Base-by-base conservation (phyloP, 2,888 invertebrate species). In the Notocelia uddmanniana region DNA sequence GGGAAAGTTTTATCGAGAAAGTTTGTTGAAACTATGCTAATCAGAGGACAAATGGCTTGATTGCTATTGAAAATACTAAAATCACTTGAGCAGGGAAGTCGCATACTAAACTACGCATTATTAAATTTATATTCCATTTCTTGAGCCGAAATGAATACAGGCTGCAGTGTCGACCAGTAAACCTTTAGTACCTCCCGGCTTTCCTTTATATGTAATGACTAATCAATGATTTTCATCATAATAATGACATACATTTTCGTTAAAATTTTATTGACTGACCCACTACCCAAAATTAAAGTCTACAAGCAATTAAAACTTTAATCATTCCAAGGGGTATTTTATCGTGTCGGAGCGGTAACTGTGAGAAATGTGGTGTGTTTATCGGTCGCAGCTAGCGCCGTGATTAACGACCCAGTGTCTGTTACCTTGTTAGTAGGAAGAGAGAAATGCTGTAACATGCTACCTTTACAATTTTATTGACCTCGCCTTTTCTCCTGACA, bases 401-500 rank as follows among this genome's bases (percentile, higher is more conserved):
- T 67, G 70, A 66, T 73, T 70, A 73, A 69, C 54, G 70, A 66
- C n/a, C 48, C 23, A 66, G 70, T 70, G 66, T 70, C 64, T 66
- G 73, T 57, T 67, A 70, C 70, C 73, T 70, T 70, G 73, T 70
- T 73, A 73, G 64, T 58, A 63, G 68, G 60, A 68, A 60, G 60
- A 66, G 63, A 69, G 66, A 67, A 71, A 60, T 54, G 69, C 63
- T 64, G 71, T 71, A 71, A 71, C 71, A 60, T 59, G 71, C 71
- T 71, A 71, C 71, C 66, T 71, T 67, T 54, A 48, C 71, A 71
- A 71, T 71, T 71, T 71, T 71, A 71, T 71, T 71, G 71, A 71
- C 66, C 66, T 59, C 31, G 66, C 66, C 66, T 59, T 71, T 67
- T 71, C 71, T 60, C 71, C 41, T 45, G 59, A 64, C 70, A 60